Base-by-base conservation (phyloP, 2,113 vertebrate genomes). In the Smithornis capensis region DNA sequence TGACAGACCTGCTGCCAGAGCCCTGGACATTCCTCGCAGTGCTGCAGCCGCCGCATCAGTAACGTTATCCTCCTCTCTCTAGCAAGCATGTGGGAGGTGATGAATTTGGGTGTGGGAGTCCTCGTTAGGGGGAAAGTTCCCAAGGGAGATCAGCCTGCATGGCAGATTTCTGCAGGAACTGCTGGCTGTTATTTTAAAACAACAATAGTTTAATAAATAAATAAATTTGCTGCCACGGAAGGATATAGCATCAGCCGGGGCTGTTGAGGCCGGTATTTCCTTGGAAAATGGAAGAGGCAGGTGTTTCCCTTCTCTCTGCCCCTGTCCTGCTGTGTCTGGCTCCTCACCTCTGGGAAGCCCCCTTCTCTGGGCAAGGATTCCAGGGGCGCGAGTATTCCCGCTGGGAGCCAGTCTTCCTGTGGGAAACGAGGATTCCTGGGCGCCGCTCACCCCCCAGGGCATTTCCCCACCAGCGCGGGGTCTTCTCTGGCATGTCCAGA, bases 281-380 rank as follows among this genome's bases (percentile, higher is more conserved):
- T 49, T 28, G 69, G 47, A 87, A 88, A 89, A 88, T 29, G 47
- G 74, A 50, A 28, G 35, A 86, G 86, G 67, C 95, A 92, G 94
- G 92, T 95, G 92, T 50, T 92, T 93, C 90, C 95, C 59, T 81
- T 23, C 44, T 28, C 47, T 69, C 63, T 59, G 70, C n/a, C 70
- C 53, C 47, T 40, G 45, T 38, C 24, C 29, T 3, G 9, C 45
- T 10, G 62, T 6, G 35, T 33, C 14, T 16, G 42, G 40, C 64
- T 33, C 22, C 71, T 56, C 27, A 16, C 49, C 31, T 28, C 21
- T 6, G 47, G 24, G 29, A n/a, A 38, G 5, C 6, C 16, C 29
- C 19, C 1, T 27, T 50, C 21, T 50, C 29, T 18, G 67, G 49
- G 42, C 31, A 37, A 50, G 62, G 53, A n/a, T 63, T n/a, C 35